Base-by-base conservation (phyloP, 2,888 invertebrate genomes). In the Hydrotaea cyrtoneurina region DNA sequence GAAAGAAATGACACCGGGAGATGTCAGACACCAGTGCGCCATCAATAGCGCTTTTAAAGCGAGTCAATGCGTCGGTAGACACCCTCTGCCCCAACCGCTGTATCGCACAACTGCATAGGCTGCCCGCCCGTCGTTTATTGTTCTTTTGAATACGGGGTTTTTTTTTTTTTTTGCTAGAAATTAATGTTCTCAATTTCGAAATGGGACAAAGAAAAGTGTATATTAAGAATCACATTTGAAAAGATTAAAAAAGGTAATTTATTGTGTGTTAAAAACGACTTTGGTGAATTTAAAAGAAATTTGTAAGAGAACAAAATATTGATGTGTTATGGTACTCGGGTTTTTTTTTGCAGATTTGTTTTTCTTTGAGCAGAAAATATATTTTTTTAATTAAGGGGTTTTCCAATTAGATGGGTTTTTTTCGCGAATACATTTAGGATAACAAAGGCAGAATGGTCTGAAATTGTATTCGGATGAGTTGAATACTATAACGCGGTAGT, bases 71-170 rank as follows among this genome's bases (percentile, higher is more conserved):
- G 4, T 39, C 39, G 3, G 39, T 39, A 50, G 50, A 8, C 39
- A 50, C 13, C 50, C 50, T n/a, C n/a, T 50, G n/a, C 3, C n/a
- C 7, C 50, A n/a, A 1, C 50, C 8, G 2, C 15, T 15, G 50
- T 15, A n/a, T 7, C 2, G n/a, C n/a, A n/a, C n/a, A 50, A 50
- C 13, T 50, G 50, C 50, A 50, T 50, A 50, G 50, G 50, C 13
- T n/a, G n/a, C n/a, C 39, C 11, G 50, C 5, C 50, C 2, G n/a
- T 50, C n/a, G 50, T 50, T 50, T n/a, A n/a, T 50, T 50, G 50
- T 50, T 50, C n/a, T n/a, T 50, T 50, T 50, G 15, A 50, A n/a
- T n/a, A n/a, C n/a, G n/a, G n/a, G n/a, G 50, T 50, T 50, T 50
- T 50, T 50, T 50, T n/a, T n/a, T 50, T 50, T 50, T n/a, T n/a